A percentile compares a stretch with the other conserved stretches of the same genome.
These are phyloP conservation scores for Alloscopus bannaensis DNA, from an alignment of 2,888 invertebrate genomes.

Conservation along the genomic window DNA sequence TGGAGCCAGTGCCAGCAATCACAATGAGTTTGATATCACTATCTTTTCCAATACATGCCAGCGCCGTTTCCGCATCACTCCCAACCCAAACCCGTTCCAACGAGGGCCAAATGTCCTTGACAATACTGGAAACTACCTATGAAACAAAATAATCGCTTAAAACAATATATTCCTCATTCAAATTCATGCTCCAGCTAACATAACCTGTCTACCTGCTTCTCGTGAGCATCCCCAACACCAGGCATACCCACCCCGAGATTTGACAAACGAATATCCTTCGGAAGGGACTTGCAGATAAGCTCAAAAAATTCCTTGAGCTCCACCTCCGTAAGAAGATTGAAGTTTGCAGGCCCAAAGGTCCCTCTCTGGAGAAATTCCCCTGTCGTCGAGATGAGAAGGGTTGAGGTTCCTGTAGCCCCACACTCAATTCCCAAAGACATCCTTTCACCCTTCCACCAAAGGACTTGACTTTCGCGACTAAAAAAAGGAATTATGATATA, in stretches of 20 bases:
- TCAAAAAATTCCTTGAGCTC: constrained; percentile 60
- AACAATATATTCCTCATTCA: background rate
- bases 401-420: constrained; percentile 67
- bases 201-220: constrained; percentile 60
- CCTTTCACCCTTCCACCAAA: constrained; percentile 8
- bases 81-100: constrained; percentile 67
- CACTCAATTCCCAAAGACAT: constrained; percentile 69
- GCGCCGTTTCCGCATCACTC: constrained; percentile 69
- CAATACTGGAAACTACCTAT: constrained; percentile 54
- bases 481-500: no score
- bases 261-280: constrained; percentile 7
- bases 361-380: constrained; percentile 25
- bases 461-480: no score
- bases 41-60: constrained; percentile 64
- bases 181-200: background rate
- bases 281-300: constrained; percentile 35
- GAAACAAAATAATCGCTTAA: constrained; percentile 3
- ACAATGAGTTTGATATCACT: constrained; percentile 60
- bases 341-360: constrained; percentile 69
- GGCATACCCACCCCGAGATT: constrained; percentile 70
- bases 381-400: constrained; percentile 44
- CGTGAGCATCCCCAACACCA: constrained; percentile 62
- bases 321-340: constrained; percentile 44
- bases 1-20: constrained; percentile 71
- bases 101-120: constrained; percentile 55